These are phyloP conservation scores for Salvelinus sp. DNA, from an alignment of 2,113 vertebrate species.

Conservation along the genomic window DNA sequence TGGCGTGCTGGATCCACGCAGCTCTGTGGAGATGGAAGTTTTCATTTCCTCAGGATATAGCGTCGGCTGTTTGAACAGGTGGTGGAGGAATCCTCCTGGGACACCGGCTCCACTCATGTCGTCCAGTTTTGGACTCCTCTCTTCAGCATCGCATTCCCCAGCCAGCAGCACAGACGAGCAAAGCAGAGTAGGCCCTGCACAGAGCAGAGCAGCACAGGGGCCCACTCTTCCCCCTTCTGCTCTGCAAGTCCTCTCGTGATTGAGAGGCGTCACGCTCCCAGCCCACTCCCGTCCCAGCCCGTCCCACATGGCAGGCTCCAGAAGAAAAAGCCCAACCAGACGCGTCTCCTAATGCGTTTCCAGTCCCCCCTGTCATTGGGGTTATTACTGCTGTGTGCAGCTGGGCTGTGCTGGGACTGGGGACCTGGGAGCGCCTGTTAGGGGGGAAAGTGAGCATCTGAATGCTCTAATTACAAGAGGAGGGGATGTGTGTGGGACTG, in stretches of 20 bases:
- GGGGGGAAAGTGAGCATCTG: conserved; percentile 51
- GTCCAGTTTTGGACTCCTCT: conserved; percentile 39
- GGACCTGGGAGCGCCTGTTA: conserved; percentile 53
- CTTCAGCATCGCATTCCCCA: conserved; percentile 24
- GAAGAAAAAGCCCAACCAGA: conserved; percentile 34
- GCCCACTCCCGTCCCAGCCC: neutral
- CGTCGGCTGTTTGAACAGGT: conserved; percentile 70
- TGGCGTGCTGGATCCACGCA: conserved; percentile 43
- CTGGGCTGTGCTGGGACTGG: conserved; percentile 26
- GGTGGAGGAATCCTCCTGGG: conserved; percentile 28
- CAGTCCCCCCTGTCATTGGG: conserved; percentile 38
- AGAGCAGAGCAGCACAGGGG: neutral
- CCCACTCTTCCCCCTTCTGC: neutral
- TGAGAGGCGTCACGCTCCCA: neutral
- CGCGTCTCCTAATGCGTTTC: conserved; percentile 44
- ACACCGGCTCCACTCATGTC: conserved; percentile 26
- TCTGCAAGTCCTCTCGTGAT: neutral
- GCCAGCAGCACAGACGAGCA: neutral
- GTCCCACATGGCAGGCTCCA: neutral
- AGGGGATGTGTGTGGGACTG: neutral
- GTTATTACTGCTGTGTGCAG: conserved; percentile 46
- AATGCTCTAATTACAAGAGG: conserved; percentile 57
- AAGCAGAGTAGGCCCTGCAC: neutral
- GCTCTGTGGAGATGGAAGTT: conserved; percentile 63
- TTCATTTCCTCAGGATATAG: conserved; percentile 70